phyloP scores from a whole-genome alignment of 2,888 invertebrate species.

The Drosophila parthenogenetica region DNA sequence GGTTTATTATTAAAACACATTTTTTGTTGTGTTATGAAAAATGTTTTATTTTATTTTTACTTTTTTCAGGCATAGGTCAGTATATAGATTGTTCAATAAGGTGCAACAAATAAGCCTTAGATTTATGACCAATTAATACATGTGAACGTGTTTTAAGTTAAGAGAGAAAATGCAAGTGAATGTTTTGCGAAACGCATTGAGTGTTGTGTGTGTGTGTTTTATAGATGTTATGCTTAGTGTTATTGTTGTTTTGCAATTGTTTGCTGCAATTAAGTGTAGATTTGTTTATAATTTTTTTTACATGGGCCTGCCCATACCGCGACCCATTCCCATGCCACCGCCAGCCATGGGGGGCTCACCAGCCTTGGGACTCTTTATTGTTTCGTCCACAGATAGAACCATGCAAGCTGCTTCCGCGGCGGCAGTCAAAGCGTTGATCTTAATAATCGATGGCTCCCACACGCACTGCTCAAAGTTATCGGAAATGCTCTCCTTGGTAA shows the following conservation, averaged over 20 bases:
- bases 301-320: slow-evolving; percentile 92
- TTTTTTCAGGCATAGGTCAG: slow-evolving; percentile 68
- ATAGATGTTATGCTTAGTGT: slow-evolving; percentile 39
- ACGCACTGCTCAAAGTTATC: slow-evolving; percentile 97
- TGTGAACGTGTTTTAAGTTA: slow-evolving; percentile 60
- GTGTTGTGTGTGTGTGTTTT: slow-evolving; percentile 39
- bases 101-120: slow-evolving; percentile 49
- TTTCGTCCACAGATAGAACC: slow-evolving; percentile 98
- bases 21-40: slow-evolving; percentile 47
- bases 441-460: slow-evolving; percentile 99
- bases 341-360: slow-evolving; percentile 84
- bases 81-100: slow-evolving; percentile 50
- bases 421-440: slow-evolving; percentile 97
- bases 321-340: slow-evolving; percentile 87
- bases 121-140: slow-evolving; percentile 68
- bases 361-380: slow-evolving; percentile 95
- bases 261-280: slow-evolving; percentile 22
- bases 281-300: slow-evolving; percentile 56
- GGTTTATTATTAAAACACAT: neutral
- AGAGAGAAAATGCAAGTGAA: slow-evolving; percentile 62
- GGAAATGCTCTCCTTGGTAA: slow-evolving; percentile 95
- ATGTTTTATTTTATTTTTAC: slow-evolving; percentile 47
- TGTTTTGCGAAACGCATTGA: slow-evolving; percentile 39
- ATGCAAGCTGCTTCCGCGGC: slow-evolving; percentile 98
- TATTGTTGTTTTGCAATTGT: slow-evolving; percentile 32